Base-by-base conservation (phyloP, 2,888 invertebrate genomes). In the Caenorhabditis sp. region DNA sequence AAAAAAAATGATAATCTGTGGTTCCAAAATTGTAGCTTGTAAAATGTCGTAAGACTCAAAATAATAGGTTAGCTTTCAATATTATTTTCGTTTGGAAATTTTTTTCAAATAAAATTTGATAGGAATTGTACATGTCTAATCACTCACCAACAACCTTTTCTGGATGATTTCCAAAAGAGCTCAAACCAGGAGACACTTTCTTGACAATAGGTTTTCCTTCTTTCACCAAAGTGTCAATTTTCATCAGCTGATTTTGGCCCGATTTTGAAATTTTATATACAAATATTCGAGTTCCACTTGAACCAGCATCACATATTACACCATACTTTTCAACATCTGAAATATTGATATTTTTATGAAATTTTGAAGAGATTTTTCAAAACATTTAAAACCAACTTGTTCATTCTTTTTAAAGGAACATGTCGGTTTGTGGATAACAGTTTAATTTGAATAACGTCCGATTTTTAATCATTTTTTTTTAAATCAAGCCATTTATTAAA, bases 271-370 rank as follows among this genome's bases (percentile, higher is more conserved):
- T 51, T 36, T 64, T 86, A 81, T 91, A 91, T 6, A 91, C 87
- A 83, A 89, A 91, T 10, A 90, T 86, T 6, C 91, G 84, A 68
- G 89, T 89, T 5, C 91, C 91, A 78, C 90, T 90, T 74, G 90
- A 91, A 21, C 90, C 90, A 17, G 90, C 90, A 83, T 91, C 91
- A 60, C 91, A 87, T 23, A 91, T 89, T n/a, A 91, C 88, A 17
- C 89, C 90, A 84, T 90, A 91, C 24, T 67, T 64, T 8, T 63
- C 37, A 51, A 66, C 70, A 62, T 51, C 17, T 10, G 37, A 19
- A n/a, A n/a, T n/a, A n/a, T n/a, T n/a, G n/a, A n/a, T n/a, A n/a
- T n/a, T 57, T 19, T 50, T 50, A 4, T n/a, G 4, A n/a, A n/a
- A n/a, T n/a, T n/a, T n/a, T n/a, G n/a, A n/a, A n/a, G n/a, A n/a